phyloP scores from a whole-genome alignment of 2,888 invertebrate species.

The Erpobdella octoculata region DNA sequence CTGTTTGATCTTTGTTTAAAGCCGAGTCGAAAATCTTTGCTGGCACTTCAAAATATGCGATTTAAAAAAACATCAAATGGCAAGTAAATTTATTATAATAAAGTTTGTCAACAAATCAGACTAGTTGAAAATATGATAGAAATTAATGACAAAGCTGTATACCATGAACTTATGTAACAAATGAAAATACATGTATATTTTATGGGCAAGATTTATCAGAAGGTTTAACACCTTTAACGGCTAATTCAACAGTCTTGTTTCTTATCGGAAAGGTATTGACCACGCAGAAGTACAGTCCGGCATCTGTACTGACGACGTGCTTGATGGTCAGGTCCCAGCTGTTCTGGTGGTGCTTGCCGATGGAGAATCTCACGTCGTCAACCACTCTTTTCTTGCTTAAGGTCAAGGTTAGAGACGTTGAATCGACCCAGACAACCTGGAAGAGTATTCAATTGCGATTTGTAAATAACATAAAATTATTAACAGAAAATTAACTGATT shows the following conservation, averaged over 20 bases:
- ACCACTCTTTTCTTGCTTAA: slow-evolving; percentile 42
- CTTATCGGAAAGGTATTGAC: slow-evolving; percentile 45
- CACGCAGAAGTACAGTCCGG: slow-evolving; percentile 46
- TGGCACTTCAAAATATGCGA: slow-evolving; percentile 63
- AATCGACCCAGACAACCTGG: slow-evolving; percentile 47
- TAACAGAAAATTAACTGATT: no score
- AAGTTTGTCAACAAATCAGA: background rate
- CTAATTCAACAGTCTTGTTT: slow-evolving; percentile 42
- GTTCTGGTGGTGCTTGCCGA: slow-evolving; percentile 42
- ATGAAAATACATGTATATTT: no score
- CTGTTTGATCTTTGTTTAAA: slow-evolving; percentile 70
- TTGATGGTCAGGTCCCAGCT: slow-evolving; percentile 44
- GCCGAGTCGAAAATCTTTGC: slow-evolving; percentile 83
- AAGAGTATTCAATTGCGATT: background rate
- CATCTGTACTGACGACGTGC: slow-evolving; percentile 40
- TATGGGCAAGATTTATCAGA: no score
- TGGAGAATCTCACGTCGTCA: slow-evolving; percentile 45
- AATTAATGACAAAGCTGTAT: background rate
- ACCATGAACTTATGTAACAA: no score
- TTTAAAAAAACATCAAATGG: background rate
- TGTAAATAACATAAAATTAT: no score
- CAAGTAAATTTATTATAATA: no score
- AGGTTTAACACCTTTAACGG: slow-evolving; percentile 43
- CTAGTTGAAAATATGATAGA: background rate
- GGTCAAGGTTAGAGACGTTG: slow-evolving; percentile 43